Percentiles rank a stretch among this genome's conserved stretches.
These are phyloP conservation scores for Benthosema pterotum DNA, from an alignment of 2,797 vertebrate species.

Conservation along the genomic window DNA sequence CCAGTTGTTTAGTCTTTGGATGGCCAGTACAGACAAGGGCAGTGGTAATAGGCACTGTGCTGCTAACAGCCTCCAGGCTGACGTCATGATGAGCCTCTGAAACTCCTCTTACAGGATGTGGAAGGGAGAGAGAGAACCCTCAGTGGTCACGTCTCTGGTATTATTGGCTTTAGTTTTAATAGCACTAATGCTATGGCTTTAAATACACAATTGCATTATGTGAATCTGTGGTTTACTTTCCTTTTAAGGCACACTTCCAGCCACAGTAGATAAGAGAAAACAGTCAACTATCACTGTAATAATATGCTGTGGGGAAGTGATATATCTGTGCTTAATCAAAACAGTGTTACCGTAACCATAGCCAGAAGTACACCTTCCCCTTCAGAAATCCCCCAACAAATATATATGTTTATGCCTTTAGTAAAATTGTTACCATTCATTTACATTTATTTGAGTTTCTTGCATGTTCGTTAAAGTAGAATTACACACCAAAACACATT, in stretches of 20 bases:
- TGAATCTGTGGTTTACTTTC: slow-evolving; percentile 21
- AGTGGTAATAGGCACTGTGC: slow-evolving; percentile 16
- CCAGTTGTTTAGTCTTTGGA: slow-evolving; percentile 45
- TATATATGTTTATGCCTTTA: too few species aligned
- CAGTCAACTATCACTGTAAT: slow-evolving; percentile 18
- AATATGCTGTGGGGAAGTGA: slow-evolving; percentile 13
- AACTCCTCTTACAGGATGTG: slow-evolving; percentile 6
- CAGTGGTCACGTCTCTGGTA: neutral
- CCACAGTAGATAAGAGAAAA: neutral
- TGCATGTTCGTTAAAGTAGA: too few species aligned
- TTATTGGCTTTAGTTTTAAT: neutral
- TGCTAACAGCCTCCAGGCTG: slow-evolving; percentile 10
- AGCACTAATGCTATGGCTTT: neutral
- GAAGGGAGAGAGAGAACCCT: neutral
- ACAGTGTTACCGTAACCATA: neutral
- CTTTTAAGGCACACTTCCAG: slow-evolving; percentile 8
- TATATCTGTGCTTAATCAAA: slow-evolving; percentile 3
- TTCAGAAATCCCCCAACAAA: neutral
- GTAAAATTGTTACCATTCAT: too few species aligned
- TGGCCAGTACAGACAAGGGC: slow-evolving; percentile 21
- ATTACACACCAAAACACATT: too few species aligned
- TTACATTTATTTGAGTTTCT: too few species aligned
- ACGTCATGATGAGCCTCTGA: slow-evolving; percentile 23
- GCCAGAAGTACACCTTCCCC: neutral
- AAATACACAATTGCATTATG: neutral